Evolutionary conservation across 1,140 invertebrate species (phyloP).

Genomic region (Pteromalus puparum): DNA sequence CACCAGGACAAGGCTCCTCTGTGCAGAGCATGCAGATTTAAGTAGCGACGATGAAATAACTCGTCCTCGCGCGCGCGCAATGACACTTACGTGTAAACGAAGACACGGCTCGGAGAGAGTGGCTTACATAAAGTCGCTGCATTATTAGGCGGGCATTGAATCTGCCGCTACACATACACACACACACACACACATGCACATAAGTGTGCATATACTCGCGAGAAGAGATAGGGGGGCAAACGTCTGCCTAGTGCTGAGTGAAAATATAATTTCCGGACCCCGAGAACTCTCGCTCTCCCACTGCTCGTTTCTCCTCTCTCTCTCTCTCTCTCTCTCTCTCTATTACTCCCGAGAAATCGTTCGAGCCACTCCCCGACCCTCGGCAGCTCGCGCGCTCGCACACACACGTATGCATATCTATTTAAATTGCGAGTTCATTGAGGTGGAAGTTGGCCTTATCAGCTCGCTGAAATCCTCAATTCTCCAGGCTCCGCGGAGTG

Average conservation of each 20-base stretch:
- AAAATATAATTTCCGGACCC: conserved; percentile 68
- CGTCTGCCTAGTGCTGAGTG: conserved; percentile 52
- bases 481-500: conserved; percentile 22
- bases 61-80: neutral
- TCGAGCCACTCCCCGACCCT: conserved; percentile 28
- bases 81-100: conserved; percentile 40
- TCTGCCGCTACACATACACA: neutral
- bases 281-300: conserved; percentile 39
- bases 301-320: neutral
- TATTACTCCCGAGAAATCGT: conserved; percentile 61
- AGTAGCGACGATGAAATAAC: conserved; percentile 6
- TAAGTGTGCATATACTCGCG: neutral
- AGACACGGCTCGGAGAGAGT: conserved; percentile 42
- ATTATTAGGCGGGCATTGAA: conserved; percentile 56
- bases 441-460: conserved; percentile 62
- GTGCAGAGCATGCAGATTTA: neutral
- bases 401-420: conserved; percentile 56
- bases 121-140: conserved; percentile 55
- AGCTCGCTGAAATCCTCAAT: conserved; percentile 66
- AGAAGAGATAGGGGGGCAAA: neutral
- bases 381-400: neutral
- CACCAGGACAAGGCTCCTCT: neutral
- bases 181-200: neutral
- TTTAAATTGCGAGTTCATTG: conserved; percentile 64
- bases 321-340: conserved; percentile 56